Conservation (phyloP, 2,113 vertebrate species). For the Muscicapa adusta region DNA sequence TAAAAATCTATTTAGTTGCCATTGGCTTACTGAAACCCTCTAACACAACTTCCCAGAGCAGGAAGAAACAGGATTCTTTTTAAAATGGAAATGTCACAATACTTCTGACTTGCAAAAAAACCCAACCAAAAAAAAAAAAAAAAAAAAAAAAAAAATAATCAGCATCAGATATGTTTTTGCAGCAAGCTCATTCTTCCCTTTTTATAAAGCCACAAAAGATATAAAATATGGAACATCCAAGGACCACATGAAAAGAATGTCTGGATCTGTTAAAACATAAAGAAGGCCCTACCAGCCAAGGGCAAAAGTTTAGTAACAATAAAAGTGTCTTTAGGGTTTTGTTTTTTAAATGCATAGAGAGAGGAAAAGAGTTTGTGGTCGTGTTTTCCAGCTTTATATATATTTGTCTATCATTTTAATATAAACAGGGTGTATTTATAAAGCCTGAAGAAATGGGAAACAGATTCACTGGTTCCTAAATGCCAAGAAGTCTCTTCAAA, state of each 20-base stretch:
- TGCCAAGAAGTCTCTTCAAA: slow-evolving; percentile 70
- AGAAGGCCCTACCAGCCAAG: slow-evolving; percentile 45
- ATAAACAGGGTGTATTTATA: slow-evolving; percentile 76
- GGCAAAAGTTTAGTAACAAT: slow-evolving; percentile 70
- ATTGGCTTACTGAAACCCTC: neutral
- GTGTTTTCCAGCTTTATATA: slow-evolving; percentile 76
- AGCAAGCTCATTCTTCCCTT: slow-evolving; percentile 45
- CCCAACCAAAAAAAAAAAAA: slow-evolving; percentile 11
- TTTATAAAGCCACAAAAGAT: slow-evolving; percentile 61
- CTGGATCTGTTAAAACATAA: slow-evolving; percentile 49
- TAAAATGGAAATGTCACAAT: neutral
- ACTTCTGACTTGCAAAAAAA: slow-evolving; percentile 36
- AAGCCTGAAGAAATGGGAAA: slow-evolving; percentile 74
- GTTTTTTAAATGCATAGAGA: slow-evolving; percentile 27
- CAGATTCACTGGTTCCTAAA: slow-evolving; percentile 73
- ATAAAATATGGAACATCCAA: slow-evolving; percentile 58
- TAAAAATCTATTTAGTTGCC: neutral
- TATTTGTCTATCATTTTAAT: slow-evolving; percentile 78
- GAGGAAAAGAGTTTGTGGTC: slow-evolving; percentile 69
- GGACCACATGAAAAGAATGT: slow-evolving; percentile 63
- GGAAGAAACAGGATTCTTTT: neutral
- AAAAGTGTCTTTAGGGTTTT: slow-evolving; percentile 52
- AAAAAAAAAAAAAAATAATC: slow-evolving; percentile 46
- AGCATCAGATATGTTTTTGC: slow-evolving; percentile 39
- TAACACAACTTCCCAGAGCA: neutral